Base-by-base conservation (phyloP, 2,888 invertebrate genomes). In the Noctua janthe region DNA sequence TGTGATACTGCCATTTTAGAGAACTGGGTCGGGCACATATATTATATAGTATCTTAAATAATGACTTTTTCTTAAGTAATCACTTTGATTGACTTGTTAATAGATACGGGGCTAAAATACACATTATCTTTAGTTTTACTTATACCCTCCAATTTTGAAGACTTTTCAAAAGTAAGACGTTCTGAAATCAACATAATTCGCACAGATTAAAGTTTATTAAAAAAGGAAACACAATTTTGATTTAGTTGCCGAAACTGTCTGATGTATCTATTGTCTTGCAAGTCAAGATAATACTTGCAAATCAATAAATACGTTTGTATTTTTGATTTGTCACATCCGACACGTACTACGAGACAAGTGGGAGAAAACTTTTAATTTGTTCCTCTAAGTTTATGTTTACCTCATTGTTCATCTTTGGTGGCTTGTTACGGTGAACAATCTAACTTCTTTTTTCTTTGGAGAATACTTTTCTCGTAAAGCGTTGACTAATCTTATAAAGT, bases 301-400 rank as follows among this genome's bases (percentile, higher is more conserved):
- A 29, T 20, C 8, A 70, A 70, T 5, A 43, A 11, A 56, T 51
- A 62, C 29, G 78, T 78, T 78, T 29, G 17, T 64, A 20, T n/a
- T 47, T 66, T n/a, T 66, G 10, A 79, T 79, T 78, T 35, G 15
- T 43, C 43, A 35, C 35, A 54, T 15, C 1, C 1, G 78, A 64
- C 17, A 56, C 35, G 39, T 59, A 39, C 39, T 70, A 17, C 29
- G 17, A 70, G 39, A 79, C 23, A 51, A 51, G 51, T 51, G 54
- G 13, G 13, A 39, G 20, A 39, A 39, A 66, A 66, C 6, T 56
- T 81, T 56, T 66, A 56, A 81, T 56, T n/a, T 39, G 39, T 56
- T 54, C 5, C 15, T 29, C 11, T n/a, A 35, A n/a, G 66, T 54
- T 76, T 64, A 39, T 15, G 56, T 56, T 56, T 35, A 35, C 29